phyloP scores from a whole-genome alignment of 1,140 invertebrate species.

The Conus ventricosus region DNA sequence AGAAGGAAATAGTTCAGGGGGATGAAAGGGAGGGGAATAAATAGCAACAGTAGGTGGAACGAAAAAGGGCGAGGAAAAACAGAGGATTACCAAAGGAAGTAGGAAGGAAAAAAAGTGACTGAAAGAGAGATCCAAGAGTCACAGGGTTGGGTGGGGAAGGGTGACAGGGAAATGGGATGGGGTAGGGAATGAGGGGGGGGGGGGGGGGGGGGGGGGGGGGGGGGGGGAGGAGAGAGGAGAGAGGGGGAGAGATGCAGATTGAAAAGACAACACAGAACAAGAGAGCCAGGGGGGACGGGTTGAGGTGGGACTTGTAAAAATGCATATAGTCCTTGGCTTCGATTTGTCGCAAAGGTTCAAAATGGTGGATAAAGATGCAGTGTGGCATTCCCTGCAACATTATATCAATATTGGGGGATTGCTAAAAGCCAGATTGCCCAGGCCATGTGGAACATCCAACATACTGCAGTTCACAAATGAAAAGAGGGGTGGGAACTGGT shows the following conservation, averaged over 20 bases:
- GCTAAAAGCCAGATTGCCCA: too few species aligned
- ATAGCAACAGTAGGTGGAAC: too few species aligned
- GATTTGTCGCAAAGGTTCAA: slow-evolving; percentile 78
- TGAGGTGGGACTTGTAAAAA: neutral
- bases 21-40: neutral
- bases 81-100: neutral
- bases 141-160: too few species aligned
- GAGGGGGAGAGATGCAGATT: too few species aligned
- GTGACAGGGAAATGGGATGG: too few species aligned
- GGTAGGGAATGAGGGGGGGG: neutral
- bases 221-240: too few species aligned
- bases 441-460: too few species aligned
- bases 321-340: slow-evolving; percentile 73
- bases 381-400: slow-evolving; percentile 79
- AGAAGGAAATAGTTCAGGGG: neutral
- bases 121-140: too few species aligned
- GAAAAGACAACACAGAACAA: neutral
- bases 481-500: too few species aligned
- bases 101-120: neutral
- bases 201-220: neutral
- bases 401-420: too few species aligned
- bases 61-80: neutral
- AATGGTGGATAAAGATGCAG: slow-evolving; percentile 80
- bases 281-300: too few species aligned
- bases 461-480: too few species aligned